phyloP scores from a whole-genome alignment of 2,888 invertebrate species.

The Salpingus planirostris region DNA sequence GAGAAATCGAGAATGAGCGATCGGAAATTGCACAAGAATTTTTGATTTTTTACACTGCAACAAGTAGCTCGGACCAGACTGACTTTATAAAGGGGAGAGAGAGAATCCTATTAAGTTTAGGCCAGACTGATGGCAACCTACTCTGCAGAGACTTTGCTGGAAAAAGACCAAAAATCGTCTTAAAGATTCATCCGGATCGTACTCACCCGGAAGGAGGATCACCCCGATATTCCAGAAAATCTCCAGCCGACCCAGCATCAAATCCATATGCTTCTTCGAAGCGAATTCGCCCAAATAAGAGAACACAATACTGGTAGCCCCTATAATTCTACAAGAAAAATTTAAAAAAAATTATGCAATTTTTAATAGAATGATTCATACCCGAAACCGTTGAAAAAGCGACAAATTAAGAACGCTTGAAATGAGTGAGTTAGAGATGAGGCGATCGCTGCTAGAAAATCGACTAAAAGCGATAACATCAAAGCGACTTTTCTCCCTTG shows the following conservation, averaged over 20 bases:
- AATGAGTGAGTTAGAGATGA: slow-evolving; percentile 51
- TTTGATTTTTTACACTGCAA: slow-evolving; percentile 14
- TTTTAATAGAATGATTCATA: slow-evolving; percentile 25
- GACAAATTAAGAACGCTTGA: slow-evolving; percentile 51
- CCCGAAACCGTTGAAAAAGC: slow-evolving; percentile 57
- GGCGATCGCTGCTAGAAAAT: slow-evolving; percentile 49
- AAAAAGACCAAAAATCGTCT: slow-evolving; percentile 1
- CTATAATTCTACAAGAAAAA: slow-evolving; percentile 44
- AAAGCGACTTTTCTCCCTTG: slow-evolving; percentile 58
- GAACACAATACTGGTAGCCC: slow-evolving; percentile 51
- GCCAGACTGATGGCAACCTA: slow-evolving; percentile 18
- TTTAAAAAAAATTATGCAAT: slow-evolving; percentile 1
- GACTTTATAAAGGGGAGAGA: slow-evolving; percentile 13
- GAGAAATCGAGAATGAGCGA: too few species aligned
- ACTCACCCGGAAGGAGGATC: slow-evolving; percentile 49
- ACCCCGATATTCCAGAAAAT: slow-evolving; percentile 55
- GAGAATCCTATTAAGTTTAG: slow-evolving; percentile 9
- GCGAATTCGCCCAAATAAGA: slow-evolving; percentile 53
- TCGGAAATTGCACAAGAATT: too few species aligned
- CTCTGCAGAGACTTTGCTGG: slow-evolving; percentile 13
- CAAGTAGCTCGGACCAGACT: slow-evolving; percentile 22
- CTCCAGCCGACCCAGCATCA: slow-evolving; percentile 50
- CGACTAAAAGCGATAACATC: slow-evolving; percentile 51
- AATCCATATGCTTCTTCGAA: slow-evolving; percentile 46
- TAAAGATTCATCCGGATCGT: background rate